Base-by-base conservation (phyloP, 2,797 vertebrate species). In the Oreonectes daqikongensis region DNA sequence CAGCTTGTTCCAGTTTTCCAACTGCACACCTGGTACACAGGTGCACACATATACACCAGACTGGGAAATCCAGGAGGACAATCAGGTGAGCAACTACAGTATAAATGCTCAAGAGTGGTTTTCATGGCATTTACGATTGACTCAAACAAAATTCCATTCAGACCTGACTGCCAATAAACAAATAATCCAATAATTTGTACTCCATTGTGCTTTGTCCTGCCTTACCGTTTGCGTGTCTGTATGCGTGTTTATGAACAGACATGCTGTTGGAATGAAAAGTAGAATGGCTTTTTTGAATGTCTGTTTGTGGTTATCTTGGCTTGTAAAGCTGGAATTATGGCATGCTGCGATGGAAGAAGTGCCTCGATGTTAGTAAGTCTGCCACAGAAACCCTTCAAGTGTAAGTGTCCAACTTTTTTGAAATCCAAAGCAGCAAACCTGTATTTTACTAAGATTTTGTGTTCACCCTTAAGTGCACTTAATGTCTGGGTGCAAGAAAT, bases 1-100 rank as follows among this genome's bases (percentile, higher is more conserved):
- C 66, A 95, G 93, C 82, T 93, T 94, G 63, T 95, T 95, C 85
- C 94, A 95, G 87, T 95, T 95, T 79, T 88, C 94, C 82, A 95
- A 95, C 90, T 95, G 94, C 82, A 93, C 90, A 0, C 64, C 88
- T 0, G 94, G 90, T 5, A 92, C 92, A n/a, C 91, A 91, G 70
- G 89, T 94, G 30, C 94, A 94, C 83, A 91, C 57, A 79, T 94
- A 90, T 79, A 87, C 85, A 8, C 92, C 93, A 0, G 92, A 94
- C 79, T 95, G 93, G 92, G 94, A 95, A 84, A 88, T 90, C 17
- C 93, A 93, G 72, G 93, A 95, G 86, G 94, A 95, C 86, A 93
- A 91, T 82, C 84, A 92, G 92, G 94, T 95, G 84, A 38, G 91
- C 17, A n/a, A 14, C 64, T 59, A 24, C 57, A 30, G 44, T 18